Conservation (phyloP, 2,113 vertebrate genomes). For the Mugil cephalus region DNA sequence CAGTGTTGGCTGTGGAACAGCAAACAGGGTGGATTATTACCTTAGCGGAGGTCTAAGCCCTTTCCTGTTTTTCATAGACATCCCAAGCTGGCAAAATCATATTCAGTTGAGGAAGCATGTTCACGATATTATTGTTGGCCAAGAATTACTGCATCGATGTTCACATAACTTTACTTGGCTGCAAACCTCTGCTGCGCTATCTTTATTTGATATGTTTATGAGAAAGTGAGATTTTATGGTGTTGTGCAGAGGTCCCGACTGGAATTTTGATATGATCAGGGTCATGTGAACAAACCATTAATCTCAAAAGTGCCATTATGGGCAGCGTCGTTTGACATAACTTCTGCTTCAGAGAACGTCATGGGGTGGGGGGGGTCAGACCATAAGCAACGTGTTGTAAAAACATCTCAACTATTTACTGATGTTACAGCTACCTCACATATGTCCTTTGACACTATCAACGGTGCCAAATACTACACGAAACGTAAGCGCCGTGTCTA, state of each 20-base stretch:
- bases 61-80: slow-evolving; percentile 34
- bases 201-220: slow-evolving; percentile 58
- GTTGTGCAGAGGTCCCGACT: slow-evolving; percentile 36
- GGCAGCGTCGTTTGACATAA: slow-evolving; percentile 10
- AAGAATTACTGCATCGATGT: slow-evolving; percentile 31
- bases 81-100: slow-evolving; percentile 25
- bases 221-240: slow-evolving; percentile 29
- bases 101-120: slow-evolving; percentile 27
- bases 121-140: slow-evolving; percentile 51
- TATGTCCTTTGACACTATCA: background rate
- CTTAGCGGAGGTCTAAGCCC: slow-evolving; percentile 36
- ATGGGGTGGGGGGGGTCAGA: no score
- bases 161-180: slow-evolving; percentile 63
- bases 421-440: slow-evolving; percentile 1
- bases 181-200: slow-evolving; percentile 33
- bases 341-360: slow-evolving; percentile 1
- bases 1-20: slow-evolving; percentile 15
- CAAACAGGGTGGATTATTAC: slow-evolving; percentile 24
- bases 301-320: background rate
- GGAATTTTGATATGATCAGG: slow-evolving; percentile 35
- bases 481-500: slow-evolving; percentile 1
- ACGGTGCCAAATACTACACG: slow-evolving; percentile 3
- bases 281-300: slow-evolving; percentile 23
- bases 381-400: background rate
- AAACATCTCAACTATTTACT: background rate